Conservation (phyloP, 2,113 vertebrate species). For the Muntiacus reevesi region DNA sequence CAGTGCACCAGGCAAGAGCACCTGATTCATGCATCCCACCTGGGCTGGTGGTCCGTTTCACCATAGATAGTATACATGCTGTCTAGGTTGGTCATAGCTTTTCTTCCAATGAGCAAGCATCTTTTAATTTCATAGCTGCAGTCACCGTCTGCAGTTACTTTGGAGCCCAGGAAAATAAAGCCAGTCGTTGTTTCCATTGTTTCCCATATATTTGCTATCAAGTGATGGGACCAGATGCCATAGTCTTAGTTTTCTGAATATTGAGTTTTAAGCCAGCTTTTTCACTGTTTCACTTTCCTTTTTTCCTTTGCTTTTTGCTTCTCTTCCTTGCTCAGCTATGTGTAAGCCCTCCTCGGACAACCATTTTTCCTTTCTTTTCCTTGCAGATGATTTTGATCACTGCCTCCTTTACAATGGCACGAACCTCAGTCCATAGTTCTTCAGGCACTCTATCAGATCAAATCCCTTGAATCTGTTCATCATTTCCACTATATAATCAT, state of each 20-base stretch:
- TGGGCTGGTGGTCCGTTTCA: no score
- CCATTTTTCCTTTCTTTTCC: background rate
- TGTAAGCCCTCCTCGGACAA: background rate
- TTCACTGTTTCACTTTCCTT: background rate
- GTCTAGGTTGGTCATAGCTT: background rate
- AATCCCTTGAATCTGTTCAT: background rate
- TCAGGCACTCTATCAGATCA: background rate
- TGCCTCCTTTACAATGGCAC: background rate
- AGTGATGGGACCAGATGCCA: background rate
- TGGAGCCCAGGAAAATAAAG: background rate
- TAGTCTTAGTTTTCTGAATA: background rate
- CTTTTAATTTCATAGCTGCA: background rate
- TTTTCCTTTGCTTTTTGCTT: background rate
- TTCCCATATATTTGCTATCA: background rate
- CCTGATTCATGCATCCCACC: no score
- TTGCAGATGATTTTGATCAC: background rate
- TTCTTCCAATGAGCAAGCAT: background rate
- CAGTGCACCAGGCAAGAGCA: no score
- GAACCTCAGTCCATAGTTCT: background rate
- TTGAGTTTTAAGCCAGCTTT: background rate
- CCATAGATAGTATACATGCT: no score
- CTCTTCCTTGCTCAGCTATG: background rate
- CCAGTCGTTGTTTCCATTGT: background rate
- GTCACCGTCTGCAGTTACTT: background rate
- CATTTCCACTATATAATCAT: background rate